A percentile compares a stretch with the other conserved stretches of the same genome.
Evolutionary conservation across 2,797 vertebrate genomes (phyloP).

Genomic region (Toxotes lorentzi): DNA sequence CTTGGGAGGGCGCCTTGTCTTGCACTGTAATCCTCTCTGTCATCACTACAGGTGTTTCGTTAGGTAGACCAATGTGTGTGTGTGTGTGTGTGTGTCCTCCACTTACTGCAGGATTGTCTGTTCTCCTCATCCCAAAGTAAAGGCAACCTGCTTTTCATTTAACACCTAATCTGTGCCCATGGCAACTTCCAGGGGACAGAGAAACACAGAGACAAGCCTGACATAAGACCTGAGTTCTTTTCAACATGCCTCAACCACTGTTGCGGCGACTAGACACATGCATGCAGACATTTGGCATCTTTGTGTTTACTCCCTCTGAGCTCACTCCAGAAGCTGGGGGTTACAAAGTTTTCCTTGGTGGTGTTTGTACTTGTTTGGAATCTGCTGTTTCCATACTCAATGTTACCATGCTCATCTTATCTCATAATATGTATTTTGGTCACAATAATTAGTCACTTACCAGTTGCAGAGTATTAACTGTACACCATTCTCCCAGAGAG

Average conservation of each 20-base stretch:
- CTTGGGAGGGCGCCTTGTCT: constrained; percentile 30
- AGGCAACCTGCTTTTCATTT: constrained; percentile 46
- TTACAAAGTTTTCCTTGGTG: constrained; percentile 10
- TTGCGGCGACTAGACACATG: neutral
- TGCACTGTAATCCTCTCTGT: constrained; percentile 58
- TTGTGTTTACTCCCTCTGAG: neutral
- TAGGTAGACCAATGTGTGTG: constrained; percentile 15
- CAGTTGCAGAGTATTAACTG: constrained; percentile 35
- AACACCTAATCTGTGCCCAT: constrained; percentile 54
- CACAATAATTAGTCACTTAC: constrained; percentile 43
- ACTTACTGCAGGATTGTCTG: constrained; percentile 32
- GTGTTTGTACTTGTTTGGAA: constrained; percentile 31
- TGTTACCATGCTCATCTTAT: constrained; percentile 5
- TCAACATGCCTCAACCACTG: constrained; percentile 2
- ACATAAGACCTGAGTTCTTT: constrained; percentile 15
- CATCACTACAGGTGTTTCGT: constrained; percentile 62
- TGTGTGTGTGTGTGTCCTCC: constrained; percentile 19
- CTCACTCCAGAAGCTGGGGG: neutral
- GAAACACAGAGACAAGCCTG: constrained; percentile 22
- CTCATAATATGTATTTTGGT: constrained; percentile 54
- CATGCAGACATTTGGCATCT: neutral
- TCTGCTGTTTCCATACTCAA: constrained; percentile 17
- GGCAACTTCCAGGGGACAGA: constrained; percentile 34
- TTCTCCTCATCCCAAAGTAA: constrained; percentile 35
- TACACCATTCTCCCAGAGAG: constrained; percentile 41